These are phyloP conservation scores for Dicrurus megarhynchus DNA, from an alignment of 2,113 vertebrate species.

Conservation along the genomic window DNA sequence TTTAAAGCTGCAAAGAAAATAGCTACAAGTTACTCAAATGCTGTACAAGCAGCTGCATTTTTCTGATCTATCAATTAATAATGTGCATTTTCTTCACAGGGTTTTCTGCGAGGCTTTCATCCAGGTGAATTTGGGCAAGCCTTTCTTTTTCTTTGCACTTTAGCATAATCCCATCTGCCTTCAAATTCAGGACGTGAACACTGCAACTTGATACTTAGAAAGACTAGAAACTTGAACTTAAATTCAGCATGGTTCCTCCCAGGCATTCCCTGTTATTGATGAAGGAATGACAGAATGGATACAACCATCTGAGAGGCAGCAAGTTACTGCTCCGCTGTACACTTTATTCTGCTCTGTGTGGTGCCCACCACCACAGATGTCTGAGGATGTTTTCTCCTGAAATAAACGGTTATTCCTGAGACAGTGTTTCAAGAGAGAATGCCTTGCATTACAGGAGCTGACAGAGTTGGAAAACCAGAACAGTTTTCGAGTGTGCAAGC, in stretches of 20 bases:
- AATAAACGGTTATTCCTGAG: background rate
- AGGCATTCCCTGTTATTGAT: background rate
- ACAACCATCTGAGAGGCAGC: background rate
- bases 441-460: background rate
- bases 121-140: background rate
- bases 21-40: background rate
- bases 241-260: background rate
- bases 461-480: background rate
- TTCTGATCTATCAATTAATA: background rate
- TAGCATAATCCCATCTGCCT: background rate
- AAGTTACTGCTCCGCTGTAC: background rate
- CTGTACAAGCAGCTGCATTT: background rate
- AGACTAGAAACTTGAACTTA: background rate
- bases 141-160: background rate
- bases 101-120: background rate
- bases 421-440: background rate
- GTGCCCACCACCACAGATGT: background rate
- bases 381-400: background rate
- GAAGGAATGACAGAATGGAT: background rate
- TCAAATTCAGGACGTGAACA: background rate
- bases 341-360: accelerated
- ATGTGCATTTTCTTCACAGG: background rate
- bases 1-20: background rate
- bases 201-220: background rate
- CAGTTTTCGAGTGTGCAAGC: background rate